A percentile compares a stretch with the other conserved stretches of the same genome.
Evolutionary conservation across 2,888 invertebrate genomes (phyloP).

Genomic region (Conchocele bisecta): DNA sequence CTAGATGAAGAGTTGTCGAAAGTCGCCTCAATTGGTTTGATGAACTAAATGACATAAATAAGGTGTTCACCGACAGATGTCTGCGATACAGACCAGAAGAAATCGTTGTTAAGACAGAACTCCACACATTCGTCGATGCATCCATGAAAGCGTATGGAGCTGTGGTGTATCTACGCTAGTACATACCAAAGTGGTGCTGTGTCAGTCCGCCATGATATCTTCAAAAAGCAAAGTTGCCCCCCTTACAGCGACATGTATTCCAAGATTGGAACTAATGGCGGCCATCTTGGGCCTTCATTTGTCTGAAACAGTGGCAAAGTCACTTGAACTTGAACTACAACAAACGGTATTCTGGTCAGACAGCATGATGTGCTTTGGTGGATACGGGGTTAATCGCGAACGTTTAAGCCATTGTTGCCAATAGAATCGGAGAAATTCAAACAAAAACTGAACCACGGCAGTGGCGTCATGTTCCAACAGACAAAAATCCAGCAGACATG

Average conservation of each 20-base stretch:
- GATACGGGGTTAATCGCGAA: no score
- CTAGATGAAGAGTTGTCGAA: constrained; percentile 5
- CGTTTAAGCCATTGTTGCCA: no score
- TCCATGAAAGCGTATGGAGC: constrained; percentile 31
- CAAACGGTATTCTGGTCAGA: no score
- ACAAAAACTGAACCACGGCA: no score
- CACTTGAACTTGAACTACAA: neutral
- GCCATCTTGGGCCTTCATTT: constrained; percentile 18
- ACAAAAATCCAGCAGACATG: no score
- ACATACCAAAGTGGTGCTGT: constrained; percentile 5
- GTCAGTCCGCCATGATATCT: constrained; percentile 16
- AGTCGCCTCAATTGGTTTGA: constrained; percentile 4
- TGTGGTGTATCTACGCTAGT: constrained; percentile 32
- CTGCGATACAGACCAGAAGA: neutral
- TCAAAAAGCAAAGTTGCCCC: constrained; percentile 38
- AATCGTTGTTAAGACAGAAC: neutral
- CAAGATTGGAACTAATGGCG: constrained; percentile 25
- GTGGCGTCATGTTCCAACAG: no score
- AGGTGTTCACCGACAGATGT: constrained; percentile 40
- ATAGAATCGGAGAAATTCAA: no score
- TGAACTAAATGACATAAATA: constrained; percentile 6
- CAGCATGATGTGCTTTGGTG: no score
- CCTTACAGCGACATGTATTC: constrained; percentile 25
- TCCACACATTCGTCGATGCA: constrained; percentile 52
- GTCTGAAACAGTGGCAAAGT: neutral